Base-by-base conservation (phyloP, 2,888 invertebrate species). In the Holacanthella duospinosa region DNA sequence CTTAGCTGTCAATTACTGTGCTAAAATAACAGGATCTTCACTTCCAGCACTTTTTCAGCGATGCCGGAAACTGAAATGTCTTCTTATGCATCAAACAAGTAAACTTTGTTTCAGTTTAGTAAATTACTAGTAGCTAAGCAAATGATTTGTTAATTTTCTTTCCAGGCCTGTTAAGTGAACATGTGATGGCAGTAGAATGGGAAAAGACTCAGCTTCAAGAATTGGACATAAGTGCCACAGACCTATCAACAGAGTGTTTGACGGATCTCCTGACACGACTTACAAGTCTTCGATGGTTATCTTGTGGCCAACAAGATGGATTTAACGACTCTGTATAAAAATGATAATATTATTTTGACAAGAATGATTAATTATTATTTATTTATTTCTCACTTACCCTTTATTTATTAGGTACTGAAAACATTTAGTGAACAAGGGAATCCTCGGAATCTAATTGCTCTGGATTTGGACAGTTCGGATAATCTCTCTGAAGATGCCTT, bases 21-120 rank as follows among this genome's bases (percentile, higher is more conserved):
- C 89, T 70, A 95, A 97, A 78, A 95, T 99, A 44, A 95, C 91
- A 0, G 99, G 99, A 0, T 88, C 93, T 16, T 93, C 95, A 0
- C 84, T 99, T 80, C 95, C 94, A 80, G 88, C 89, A 0, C 80
- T 99, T 25, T 89, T 99, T 75, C 92, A 93, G 76, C 83, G 96
- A 60, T 99, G 96, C 71, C 85, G 93, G 74, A 85, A 97, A 64
- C 82, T 99, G 64, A 88, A 85, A 66, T 93, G 93, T 70, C 83
- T 99, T 2, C 83, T 99, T 2, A 89, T 99, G 87, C 93, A 94
- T 73, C 96, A 99, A 78, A 95, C 97, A 75, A 91, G 96, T 93
- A 80, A 79, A 48, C 6, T 9, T n/a, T 48, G 6, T 16, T 36
- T 36, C 36, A 36, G 16, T n/a, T n/a, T 16, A 16, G 6, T 36